A percentile compares a stretch with the other conserved stretches of the same genome.
These are phyloP conservation scores for Semaprochilodus insignis DNA, from an alignment of 2,797 vertebrate genomes.

Conservation along the genomic window DNA sequence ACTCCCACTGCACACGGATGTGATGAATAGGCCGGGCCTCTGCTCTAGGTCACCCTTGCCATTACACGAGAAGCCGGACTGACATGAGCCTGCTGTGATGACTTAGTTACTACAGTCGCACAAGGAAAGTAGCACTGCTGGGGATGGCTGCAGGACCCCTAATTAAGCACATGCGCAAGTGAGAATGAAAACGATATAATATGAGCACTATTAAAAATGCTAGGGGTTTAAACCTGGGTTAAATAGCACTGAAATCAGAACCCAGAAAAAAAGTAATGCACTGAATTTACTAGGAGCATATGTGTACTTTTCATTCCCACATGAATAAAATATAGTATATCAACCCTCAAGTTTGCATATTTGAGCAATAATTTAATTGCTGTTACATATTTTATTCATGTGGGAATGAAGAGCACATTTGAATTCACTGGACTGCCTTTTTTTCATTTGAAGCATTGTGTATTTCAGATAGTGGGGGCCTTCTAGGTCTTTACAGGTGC, in stretches of 20 bases:
- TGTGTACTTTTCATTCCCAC: background rate
- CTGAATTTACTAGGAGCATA: background rate
- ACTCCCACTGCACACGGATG: constrained; percentile 55
- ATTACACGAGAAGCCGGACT: constrained; percentile 4
- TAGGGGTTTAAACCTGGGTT: background rate
- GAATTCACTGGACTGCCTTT: background rate
- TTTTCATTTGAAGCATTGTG: background rate
- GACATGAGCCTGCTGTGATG: constrained; percentile 25
- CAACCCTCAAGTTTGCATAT: too few relatives aligned
- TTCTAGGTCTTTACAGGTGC: too few relatives aligned
- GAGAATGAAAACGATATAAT: background rate
- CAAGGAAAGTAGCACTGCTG: background rate
- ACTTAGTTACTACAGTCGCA: constrained; percentile 30
- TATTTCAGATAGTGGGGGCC: background rate
- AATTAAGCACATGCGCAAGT: background rate
- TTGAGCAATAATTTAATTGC: too few relatives aligned
- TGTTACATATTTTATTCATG: too few relatives aligned
- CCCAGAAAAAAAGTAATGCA: too few relatives aligned
- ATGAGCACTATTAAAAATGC: background rate
- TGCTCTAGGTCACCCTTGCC: constrained; percentile 58
- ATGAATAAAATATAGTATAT: background rate
- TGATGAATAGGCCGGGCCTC: constrained; percentile 71
- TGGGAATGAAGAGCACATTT: background rate
- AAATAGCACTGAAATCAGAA: too few relatives aligned
- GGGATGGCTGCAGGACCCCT: too few relatives aligned